These are phyloP conservation scores for Hirtodrosophila alboralis DNA, from an alignment of 2,888 invertebrate genomes.

Conservation along the genomic window DNA sequence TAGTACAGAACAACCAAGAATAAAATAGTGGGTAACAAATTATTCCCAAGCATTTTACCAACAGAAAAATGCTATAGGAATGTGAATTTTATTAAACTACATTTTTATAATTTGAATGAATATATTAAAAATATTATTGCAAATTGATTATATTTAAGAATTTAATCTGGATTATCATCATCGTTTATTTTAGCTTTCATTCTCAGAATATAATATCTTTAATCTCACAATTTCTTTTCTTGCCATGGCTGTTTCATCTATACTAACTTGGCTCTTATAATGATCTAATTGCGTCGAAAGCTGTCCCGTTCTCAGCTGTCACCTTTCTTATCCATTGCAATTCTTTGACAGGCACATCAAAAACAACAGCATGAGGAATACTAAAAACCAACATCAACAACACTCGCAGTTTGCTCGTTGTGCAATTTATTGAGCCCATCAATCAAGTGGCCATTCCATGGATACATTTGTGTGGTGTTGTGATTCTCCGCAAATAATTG, in stretches of 20 bases:
- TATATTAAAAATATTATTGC: no score
- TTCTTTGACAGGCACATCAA: conserved; percentile 30
- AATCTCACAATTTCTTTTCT: not conserved
- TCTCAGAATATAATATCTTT: not conserved
- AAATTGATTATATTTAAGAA: no score
- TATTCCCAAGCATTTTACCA: not conserved
- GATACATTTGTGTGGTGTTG: conserved; percentile 62
- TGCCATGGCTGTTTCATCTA: conserved; percentile 9
- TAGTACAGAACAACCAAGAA: conserved; percentile 2
- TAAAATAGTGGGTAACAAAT: conserved; percentile 3
- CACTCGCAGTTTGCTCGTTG: conserved; percentile 55
- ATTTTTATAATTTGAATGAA: no score
- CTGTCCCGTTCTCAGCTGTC: conserved; percentile 49
- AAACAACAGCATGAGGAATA: conserved; percentile 16
- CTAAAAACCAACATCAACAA: conserved; percentile 40
- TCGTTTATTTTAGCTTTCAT: no score
- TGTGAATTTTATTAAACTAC: not conserved
- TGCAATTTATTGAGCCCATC: conserved; percentile 77
- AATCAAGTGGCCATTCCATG: conserved; percentile 70
- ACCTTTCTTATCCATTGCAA: conserved; percentile 36
- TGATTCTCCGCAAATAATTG: conserved; percentile 74
- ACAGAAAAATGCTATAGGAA: not conserved
- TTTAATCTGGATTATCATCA: no score
- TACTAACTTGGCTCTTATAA: conserved; percentile 12
- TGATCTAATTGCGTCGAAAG: conserved; percentile 59